Conservation (phyloP, 2,113 vertebrate genomes). For the Monopterus albus region DNA sequence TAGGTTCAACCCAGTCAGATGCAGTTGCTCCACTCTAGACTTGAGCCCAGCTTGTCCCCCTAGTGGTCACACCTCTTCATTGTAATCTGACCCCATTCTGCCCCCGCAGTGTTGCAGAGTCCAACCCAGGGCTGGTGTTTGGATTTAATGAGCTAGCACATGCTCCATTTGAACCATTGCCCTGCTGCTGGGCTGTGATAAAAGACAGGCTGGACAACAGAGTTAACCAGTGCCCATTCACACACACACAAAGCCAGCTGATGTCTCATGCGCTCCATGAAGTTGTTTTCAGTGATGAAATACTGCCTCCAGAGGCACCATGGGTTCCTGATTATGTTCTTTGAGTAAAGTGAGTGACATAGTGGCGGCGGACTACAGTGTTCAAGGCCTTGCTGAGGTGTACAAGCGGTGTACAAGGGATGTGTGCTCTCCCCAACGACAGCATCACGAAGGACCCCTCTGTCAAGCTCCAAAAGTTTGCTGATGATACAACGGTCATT, state of each 20-base stretch:
- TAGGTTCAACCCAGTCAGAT: too few relatives aligned
- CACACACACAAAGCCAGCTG: not conserved
- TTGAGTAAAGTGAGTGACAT: not conserved
- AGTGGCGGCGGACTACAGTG: not conserved
- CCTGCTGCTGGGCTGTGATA: constrained; percentile 28
- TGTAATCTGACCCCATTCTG: not conserved
- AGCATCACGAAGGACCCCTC: too few relatives aligned
- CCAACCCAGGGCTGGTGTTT: not conserved
- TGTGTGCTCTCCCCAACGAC: too few relatives aligned
- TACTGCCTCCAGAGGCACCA: constrained; percentile 9
- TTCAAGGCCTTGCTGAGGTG: not conserved
- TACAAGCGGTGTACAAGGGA: too few relatives aligned
- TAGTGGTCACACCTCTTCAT: not conserved
- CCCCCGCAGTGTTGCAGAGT: not conserved
- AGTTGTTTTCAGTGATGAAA: constrained; percentile 17
- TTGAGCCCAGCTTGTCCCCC: not conserved
- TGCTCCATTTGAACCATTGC: constrained; percentile 35
- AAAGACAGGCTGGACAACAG: not conserved
- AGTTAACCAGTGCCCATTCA: not conserved
- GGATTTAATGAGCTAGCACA: constrained; percentile 43
- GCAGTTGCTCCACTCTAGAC: too few relatives aligned
- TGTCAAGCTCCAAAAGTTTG: too few relatives aligned
- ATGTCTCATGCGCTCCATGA: not conserved
- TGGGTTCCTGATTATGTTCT: constrained; percentile 13
- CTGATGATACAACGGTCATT: too few relatives aligned